Evolutionary conservation across 1,140 invertebrate genomes (phyloP).

Genomic region (Paramacrobiotus metropolitanus): DNA sequence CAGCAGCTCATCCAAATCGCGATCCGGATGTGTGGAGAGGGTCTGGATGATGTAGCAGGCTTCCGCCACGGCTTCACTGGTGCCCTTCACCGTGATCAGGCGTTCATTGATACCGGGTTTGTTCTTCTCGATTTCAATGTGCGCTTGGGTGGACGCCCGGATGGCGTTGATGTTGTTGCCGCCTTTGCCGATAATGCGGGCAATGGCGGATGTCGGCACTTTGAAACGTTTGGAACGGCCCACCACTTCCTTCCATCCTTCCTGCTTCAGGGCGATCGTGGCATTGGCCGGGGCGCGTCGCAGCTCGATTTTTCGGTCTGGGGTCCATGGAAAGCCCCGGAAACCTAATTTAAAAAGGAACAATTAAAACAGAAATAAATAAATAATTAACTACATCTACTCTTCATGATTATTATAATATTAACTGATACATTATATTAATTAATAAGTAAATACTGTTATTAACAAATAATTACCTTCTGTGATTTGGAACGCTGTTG

Average conservation of each 20-base stretch:
- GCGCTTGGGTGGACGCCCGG: conserved; percentile 68
- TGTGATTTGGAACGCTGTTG: not conserved
- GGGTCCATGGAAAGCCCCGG: too few relatives aligned
- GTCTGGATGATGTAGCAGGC: not conserved
- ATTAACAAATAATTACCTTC: too few relatives aligned
- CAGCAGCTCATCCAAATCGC: not conserved
- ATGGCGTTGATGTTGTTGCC: conserved; percentile 94
- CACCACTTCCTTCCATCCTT: not conserved
- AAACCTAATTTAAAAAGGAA: too few relatives aligned
- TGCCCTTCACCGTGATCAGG: not conserved
- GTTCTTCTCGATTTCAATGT: conserved; percentile 82
- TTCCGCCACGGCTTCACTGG: not conserved
- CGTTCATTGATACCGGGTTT: conserved; percentile 1
- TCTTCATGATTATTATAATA: too few relatives aligned
- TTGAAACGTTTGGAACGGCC: conserved; percentile 48
- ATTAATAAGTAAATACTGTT: too few relatives aligned
- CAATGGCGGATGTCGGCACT: conserved; percentile 77
- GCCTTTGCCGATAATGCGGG: conserved; percentile 75
- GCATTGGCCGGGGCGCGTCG: not conserved
- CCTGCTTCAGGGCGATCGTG: not conserved
- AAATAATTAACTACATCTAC: too few relatives aligned
- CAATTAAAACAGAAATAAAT: too few relatives aligned
- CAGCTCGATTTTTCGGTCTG: too few relatives aligned
- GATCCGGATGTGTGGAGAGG: not conserved
- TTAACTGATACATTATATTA: too few relatives aligned